These are phyloP conservation scores for Hyphantria cunea DNA, from an alignment of 1,140 invertebrate genomes.

Conservation along the genomic window DNA sequence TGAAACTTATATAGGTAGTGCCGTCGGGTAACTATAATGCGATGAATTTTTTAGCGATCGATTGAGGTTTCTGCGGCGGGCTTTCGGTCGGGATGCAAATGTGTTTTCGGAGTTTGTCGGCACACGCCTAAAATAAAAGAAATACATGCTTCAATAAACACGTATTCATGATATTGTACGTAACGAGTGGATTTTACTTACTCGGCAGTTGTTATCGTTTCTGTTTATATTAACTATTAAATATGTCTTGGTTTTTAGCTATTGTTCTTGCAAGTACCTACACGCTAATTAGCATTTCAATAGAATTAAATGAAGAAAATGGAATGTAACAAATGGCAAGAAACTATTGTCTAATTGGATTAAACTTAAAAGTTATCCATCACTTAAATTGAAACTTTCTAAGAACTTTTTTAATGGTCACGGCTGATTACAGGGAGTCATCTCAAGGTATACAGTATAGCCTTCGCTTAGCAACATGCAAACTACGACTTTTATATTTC, in stretches of 20 bases:
- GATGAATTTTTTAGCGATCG: slow-evolving; percentile 75
- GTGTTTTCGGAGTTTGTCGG: slow-evolving; percentile 62
- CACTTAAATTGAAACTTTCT: slow-evolving; percentile 11
- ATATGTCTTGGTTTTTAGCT: too few relatives aligned
- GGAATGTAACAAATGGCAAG: neutral
- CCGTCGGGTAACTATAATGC: slow-evolving; percentile 61
- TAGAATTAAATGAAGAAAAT: neutral
- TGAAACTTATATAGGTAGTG: slow-evolving; percentile 57
- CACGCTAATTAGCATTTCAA: too few relatives aligned
- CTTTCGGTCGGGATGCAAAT: slow-evolving; percentile 70
- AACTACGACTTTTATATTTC: slow-evolving; percentile 32
- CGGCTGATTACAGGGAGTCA: slow-evolving; percentile 17
- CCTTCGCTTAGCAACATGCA: slow-evolving; percentile 10
- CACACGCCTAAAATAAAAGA: slow-evolving; percentile 63
- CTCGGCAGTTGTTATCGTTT: slow-evolving; percentile 18
- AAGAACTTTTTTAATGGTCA: slow-evolving; percentile 12
- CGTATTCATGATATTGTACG: slow-evolving; percentile 33
- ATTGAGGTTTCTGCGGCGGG: slow-evolving; percentile 73
- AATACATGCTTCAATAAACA: slow-evolving; percentile 50
- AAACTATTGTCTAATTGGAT: neutral
- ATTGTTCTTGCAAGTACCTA: too few relatives aligned
- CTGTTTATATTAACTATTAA: neutral
- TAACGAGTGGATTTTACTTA: slow-evolving; percentile 27
- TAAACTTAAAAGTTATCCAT: neutral
- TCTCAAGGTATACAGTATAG: slow-evolving; percentile 6